Percentiles rank a stretch among this genome's conserved stretches.
phyloP scores from a whole-genome alignment of 92 coral and sea anemone genomes.

The Porites lobata region DNA sequence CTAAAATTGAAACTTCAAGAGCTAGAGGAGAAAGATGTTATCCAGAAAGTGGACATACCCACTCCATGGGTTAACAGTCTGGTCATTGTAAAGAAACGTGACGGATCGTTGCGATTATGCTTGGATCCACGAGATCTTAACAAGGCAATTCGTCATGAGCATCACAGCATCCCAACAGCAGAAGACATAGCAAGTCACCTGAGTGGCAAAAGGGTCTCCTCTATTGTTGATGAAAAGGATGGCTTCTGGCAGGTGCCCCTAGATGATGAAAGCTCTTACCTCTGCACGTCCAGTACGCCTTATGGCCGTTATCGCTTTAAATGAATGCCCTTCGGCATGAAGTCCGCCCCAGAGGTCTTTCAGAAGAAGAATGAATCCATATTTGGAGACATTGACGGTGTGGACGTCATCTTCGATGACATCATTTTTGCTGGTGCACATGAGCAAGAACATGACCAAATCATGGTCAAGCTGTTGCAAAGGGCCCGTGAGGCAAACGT shows the following conservation, averaged over 20 bases:
- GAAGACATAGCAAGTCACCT: background rate
- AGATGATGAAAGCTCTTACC: background rate
- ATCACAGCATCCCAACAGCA: background rate
- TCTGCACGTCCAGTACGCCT: background rate
- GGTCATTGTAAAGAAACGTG: background rate
- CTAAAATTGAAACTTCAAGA: slow-evolving; percentile 35
- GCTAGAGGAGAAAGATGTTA: slow-evolving; percentile 34
- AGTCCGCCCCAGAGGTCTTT: slow-evolving; percentile 48
- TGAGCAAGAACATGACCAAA: slow-evolving; percentile 26
- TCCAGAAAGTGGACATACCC: slow-evolving; percentile 57
- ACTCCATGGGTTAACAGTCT: slow-evolving; percentile 58
- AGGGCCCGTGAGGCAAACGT: slow-evolving; percentile 31
- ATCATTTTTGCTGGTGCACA: slow-evolving; percentile 38
- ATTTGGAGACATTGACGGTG: slow-evolving; percentile 51
- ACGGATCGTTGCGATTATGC: background rate
- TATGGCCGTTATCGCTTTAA: slow-evolving; percentile 52
- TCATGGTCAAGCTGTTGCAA: slow-evolving; percentile 6
- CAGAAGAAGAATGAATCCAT: slow-evolving; percentile 47
- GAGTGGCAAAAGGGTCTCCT: background rate
- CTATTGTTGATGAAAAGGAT: background rate
- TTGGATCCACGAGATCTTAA: slow-evolving; percentile 12
- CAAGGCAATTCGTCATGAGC: background rate
- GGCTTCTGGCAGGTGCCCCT: background rate
- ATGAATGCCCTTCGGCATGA: slow-evolving; percentile 53
- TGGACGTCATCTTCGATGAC: slow-evolving; percentile 50